These are phyloP conservation scores for Microchrysa polita DNA, from an alignment of 2,888 invertebrate species.

Conservation along the genomic window DNA sequence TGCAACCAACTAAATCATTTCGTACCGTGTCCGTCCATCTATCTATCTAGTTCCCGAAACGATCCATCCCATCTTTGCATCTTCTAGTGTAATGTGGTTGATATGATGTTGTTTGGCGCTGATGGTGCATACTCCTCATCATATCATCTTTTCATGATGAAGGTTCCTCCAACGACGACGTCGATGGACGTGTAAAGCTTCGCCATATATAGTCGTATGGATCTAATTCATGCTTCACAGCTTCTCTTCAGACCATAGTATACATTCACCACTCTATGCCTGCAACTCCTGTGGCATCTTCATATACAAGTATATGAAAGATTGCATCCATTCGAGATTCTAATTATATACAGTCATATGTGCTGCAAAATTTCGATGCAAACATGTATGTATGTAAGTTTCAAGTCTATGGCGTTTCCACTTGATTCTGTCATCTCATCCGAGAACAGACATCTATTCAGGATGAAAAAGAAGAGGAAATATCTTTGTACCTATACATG, in stretches of 20 bases:
- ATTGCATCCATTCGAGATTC: constrained; percentile 33
- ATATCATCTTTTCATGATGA: constrained; percentile 36
- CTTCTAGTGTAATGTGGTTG: not conserved
- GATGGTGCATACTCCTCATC: constrained; percentile 20
- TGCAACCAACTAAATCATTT: constrained; percentile 44
- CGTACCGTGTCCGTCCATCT: constrained; percentile 37
- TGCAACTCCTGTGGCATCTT: constrained; percentile 17
- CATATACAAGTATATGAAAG: constrained; percentile 19
- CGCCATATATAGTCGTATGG: constrained; percentile 35
- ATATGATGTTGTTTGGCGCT: not conserved
- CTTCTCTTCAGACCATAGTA: constrained; percentile 21
- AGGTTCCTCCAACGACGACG: not conserved
- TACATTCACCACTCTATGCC: not conserved
- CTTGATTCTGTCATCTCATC: not conserved
- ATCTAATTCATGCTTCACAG: constrained; percentile 23
- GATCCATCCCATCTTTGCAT: constrained; percentile 42
- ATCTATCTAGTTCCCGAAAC: constrained; percentile 21
- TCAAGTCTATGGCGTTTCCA: not conserved
- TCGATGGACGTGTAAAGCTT: too few species aligned
- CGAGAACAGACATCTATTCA: constrained; percentile 6
- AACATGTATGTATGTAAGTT: constrained; percentile 1
- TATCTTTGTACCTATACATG: not conserved
- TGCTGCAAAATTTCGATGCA: constrained; percentile 1
- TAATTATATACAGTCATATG: constrained; percentile 6
- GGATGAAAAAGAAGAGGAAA: constrained; percentile 17